Percentiles rank a stretch among this genome's conserved stretches.
Evolutionary conservation across 2,888 invertebrate genomes (phyloP).

Genomic region (Cetonia aurata): DNA sequence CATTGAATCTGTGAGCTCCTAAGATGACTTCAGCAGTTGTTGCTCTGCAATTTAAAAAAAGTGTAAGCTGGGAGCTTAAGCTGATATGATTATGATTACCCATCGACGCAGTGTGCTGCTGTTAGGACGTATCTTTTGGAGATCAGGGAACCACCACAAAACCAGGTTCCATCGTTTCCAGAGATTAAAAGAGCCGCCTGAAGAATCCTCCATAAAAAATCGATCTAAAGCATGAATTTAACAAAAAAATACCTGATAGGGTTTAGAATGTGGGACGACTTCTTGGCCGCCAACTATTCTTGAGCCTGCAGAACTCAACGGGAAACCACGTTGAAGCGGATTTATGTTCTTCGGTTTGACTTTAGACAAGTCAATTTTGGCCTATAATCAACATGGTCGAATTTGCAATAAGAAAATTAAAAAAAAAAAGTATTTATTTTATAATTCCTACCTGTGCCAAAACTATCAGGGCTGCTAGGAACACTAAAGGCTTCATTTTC

Average conservation of each 20-base stretch:
- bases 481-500: conserved; percentile 5
- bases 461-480: not conserved
- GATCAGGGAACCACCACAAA: conserved; percentile 69
- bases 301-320: not conserved
- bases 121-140: conserved; percentile 68
- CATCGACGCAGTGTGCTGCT: conserved; percentile 67
- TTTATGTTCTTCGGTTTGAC: conserved; percentile 3
- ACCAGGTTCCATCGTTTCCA: conserved; percentile 61
- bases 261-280: conserved; percentile 26
- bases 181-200: conserved; percentile 45
- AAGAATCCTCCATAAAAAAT: not conserved
- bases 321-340: not conserved
- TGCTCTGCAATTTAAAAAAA: conserved; percentile 63
- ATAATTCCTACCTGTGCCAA: conserved; percentile 15
- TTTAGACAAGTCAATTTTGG: not conserved
- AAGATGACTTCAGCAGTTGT: conserved; percentile 50
- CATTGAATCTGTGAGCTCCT: conserved; percentile 57
- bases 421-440: not conserved
- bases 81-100: conserved; percentile 17
- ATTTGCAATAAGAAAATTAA: not conserved
- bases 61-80: not conserved
- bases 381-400: not conserved
- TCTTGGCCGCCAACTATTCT: conserved; percentile 40
- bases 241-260: conserved; percentile 11
- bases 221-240: not conserved